Base-by-base conservation (phyloP, 2,113 vertebrate species). In the Cyanoliseus patagonus region DNA sequence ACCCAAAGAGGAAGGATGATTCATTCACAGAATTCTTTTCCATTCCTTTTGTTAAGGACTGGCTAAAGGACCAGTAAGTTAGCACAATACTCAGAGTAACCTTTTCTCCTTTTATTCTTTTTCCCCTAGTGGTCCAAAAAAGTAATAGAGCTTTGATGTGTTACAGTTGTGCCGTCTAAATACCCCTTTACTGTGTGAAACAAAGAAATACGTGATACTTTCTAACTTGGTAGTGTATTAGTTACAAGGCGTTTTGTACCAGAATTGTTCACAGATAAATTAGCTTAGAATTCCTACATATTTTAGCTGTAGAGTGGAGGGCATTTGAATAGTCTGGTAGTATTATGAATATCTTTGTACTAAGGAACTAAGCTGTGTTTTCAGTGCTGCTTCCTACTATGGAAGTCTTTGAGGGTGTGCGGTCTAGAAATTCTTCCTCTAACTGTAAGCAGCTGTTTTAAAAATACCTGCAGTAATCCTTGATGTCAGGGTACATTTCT, bases 31-130 rank as follows among this genome's bases (percentile, higher is more conserved):
- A 97, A 72, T 99, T 99, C 88, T 97, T 98, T 74, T 98, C 98
- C 72, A 99, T 99, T 93, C 99, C 99, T 4, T 99, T 99, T 96
- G 99, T 99, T 84, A 96, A 96, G 16, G 80, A 98, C 66, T 99
- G 98, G 98, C 96, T 99, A 23, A 97, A 95, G 69, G 61, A 95
- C 55, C 98, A 99, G 99, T 99, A 97, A 99, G 99, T 99, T 94
- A 59, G 8, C 61, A 59, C 68, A 69, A 9, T 72, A 24, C 51
- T 82, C 41, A 24, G 12, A 70, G 27, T 88, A 59, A 84, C 33
- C 64, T 81, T 83, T 75, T 51, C 3, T 59, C 11, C 24, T 88
- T 70, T 72, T 41, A 13, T 41, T 73, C 66, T 76, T 93, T 88
- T 89, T 24, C 47, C 15, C 3, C 16, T 49, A 30, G 73, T 78